Conservation (phyloP, 2,888 invertebrate genomes). For the Sphecodes monilicornis region DNA sequence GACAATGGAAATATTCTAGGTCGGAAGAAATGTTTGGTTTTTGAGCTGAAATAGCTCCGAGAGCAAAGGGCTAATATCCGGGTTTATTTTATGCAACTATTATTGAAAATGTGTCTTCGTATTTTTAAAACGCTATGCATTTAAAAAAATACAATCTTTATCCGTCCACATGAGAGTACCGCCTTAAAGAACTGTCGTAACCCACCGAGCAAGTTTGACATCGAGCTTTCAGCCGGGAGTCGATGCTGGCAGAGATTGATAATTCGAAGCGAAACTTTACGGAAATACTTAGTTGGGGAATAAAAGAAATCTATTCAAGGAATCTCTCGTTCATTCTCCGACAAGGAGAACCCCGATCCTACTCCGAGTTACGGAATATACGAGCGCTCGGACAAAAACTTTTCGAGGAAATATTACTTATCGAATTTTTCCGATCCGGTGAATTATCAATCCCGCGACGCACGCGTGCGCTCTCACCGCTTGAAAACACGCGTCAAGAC, state of each 20-base stretch:
- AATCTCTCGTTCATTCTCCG: neutral
- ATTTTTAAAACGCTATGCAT: too few relatives aligned
- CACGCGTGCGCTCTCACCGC: neutral
- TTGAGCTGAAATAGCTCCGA: too few relatives aligned
- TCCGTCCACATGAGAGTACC: neutral
- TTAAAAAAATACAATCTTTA: too few relatives aligned
- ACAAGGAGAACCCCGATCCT: neutral
- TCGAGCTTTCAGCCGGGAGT: neutral
- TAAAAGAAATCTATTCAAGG: slow-evolving; percentile 3
- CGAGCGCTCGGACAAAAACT: slow-evolving; percentile 5
- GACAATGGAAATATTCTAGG: too few relatives aligned
- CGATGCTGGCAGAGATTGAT: slow-evolving; percentile 6
- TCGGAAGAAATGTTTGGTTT: too few relatives aligned
- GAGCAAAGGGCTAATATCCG: too few relatives aligned
- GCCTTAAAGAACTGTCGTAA: neutral
- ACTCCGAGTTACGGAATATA: neutral
- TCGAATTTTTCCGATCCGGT: slow-evolving; percentile 14
- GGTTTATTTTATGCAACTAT: too few relatives aligned
- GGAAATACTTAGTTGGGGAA: neutral
- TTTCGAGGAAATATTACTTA: neutral
- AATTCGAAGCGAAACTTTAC: slow-evolving; percentile 11
- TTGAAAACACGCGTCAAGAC: neutral
- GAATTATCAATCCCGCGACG: slow-evolving; percentile 26
- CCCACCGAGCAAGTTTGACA: neutral
- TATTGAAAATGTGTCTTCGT: too few relatives aligned